A percentile compares a stretch with the other conserved stretches of the same genome.
These are phyloP conservation scores for Drosophila tanythrix DNA, from an alignment of 2,888 invertebrate genomes.

Conservation along the genomic window DNA sequence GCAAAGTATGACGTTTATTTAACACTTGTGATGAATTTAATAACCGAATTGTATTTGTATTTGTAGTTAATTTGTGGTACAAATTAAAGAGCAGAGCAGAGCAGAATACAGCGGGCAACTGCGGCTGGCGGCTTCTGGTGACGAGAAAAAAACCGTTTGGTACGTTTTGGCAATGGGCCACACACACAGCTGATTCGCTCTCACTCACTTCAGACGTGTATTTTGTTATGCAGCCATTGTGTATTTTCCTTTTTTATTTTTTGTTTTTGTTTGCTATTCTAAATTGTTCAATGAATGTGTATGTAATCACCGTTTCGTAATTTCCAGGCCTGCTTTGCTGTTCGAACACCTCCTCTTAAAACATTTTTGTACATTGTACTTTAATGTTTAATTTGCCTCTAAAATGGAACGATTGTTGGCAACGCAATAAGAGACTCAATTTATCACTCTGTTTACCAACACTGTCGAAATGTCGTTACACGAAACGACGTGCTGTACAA, in stretches of 20 bases:
- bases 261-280: background rate
- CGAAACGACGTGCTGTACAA: background rate
- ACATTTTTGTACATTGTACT: conserved; percentile 77
- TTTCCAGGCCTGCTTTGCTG: conserved; percentile 82
- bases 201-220: conserved; percentile 8
- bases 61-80: conserved; percentile 18
- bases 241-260: background rate
- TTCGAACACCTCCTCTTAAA: conserved; percentile 75
- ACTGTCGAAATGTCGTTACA: conserved; percentile 24
- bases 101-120: conserved; percentile 54
- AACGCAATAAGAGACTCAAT: conserved; percentile 10
- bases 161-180: conserved; percentile 42
- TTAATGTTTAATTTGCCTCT: conserved; percentile 17
- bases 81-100: conserved; percentile 16
- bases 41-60: conserved; percentile 8
- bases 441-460: conserved; percentile 22
- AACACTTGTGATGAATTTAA: conserved; percentile 39
- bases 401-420: conserved; percentile 13
- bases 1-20: conserved; percentile 46
- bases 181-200: conserved; percentile 57
- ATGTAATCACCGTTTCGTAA: conserved; percentile 75
- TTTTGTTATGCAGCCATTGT: conserved; percentile 41
- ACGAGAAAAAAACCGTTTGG: conserved; percentile 44
- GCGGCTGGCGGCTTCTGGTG: conserved; percentile 49
- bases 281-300: conserved; percentile 27